phyloP scores from a whole-genome alignment of 1,140 invertebrate genomes.

The Galleria mellonella region DNA sequence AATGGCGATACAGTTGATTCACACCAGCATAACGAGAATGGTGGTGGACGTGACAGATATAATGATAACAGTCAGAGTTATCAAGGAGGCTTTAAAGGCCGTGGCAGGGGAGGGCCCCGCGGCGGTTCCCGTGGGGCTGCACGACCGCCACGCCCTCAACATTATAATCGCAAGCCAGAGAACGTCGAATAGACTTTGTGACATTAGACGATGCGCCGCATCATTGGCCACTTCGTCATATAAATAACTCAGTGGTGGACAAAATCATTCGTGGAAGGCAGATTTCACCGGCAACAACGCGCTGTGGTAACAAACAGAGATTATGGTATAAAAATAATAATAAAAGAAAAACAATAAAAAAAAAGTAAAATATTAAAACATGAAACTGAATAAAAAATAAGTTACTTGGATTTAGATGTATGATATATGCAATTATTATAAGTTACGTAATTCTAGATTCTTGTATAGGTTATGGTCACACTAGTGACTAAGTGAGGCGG shows the following conservation, averaged over 20 bases:
- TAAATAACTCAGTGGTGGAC: conserved; percentile 33
- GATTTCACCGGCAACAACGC: conserved; percentile 73
- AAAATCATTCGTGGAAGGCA: conserved; percentile 72
- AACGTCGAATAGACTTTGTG: conserved; percentile 45
- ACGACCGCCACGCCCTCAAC: conserved; percentile 36
- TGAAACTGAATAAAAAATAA: conserved; percentile 72
- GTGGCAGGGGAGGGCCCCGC: conserved; percentile 46
- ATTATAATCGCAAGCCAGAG: conserved; percentile 52
- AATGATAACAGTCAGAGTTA: conserved; percentile 44
- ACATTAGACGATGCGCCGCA: conserved; percentile 12
- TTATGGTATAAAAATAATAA: conserved; percentile 56
- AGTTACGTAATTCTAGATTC: conserved; percentile 71
- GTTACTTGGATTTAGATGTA: conserved; percentile 72
- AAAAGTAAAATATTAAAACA: conserved; percentile 69
- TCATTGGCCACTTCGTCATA: conserved; percentile 9
- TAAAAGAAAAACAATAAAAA: conserved; percentile 54
- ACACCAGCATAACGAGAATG: conserved; percentile 44
- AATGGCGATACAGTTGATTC: conserved; percentile 53
- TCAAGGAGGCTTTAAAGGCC: conserved; percentile 56
- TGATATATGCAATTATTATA: conserved; percentile 72
- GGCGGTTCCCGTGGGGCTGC: conserved; percentile 31
- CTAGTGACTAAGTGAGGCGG: conserved; percentile 34
- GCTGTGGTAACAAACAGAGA: conserved; percentile 64
- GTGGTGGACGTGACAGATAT: conserved; percentile 43
- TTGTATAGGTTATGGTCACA: conserved; percentile 56